Conservation (phyloP, 92 coral and sea anemone species). For the Parazoanthus darwini region DNA sequence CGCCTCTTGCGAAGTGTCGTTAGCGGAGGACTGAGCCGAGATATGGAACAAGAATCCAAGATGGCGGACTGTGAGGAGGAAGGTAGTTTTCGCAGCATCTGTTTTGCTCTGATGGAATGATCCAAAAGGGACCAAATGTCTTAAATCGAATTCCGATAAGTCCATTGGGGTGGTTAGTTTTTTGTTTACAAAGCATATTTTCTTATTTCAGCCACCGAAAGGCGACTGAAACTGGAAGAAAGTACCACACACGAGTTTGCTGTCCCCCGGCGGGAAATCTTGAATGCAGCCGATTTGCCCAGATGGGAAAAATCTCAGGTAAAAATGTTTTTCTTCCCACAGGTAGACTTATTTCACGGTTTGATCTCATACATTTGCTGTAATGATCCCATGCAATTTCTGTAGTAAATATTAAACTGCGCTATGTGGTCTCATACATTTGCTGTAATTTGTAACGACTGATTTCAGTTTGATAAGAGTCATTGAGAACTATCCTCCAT, state of each 20-base stretch:
- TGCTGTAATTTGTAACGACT: too few relatives aligned
- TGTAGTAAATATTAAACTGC: too few relatives aligned
- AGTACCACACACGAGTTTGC: conserved; percentile 55
- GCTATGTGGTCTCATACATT: too few relatives aligned
- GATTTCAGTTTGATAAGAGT: too few relatives aligned
- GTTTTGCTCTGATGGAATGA: not conserved
- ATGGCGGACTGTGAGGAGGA: conserved; percentile 55
- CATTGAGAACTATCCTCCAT: too few relatives aligned
- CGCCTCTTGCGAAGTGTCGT: not conserved
- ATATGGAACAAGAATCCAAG: conserved; percentile 17
- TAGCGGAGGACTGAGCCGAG: not conserved
- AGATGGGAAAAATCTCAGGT: conserved; percentile 91
- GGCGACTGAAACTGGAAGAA: conserved; percentile 17
- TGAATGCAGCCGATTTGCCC: conserved; percentile 55
- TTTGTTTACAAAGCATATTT: not conserved
- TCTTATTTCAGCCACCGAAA: conserved; percentile 10
- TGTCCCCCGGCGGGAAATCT: conserved; percentile 72
- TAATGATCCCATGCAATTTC: too few relatives aligned
- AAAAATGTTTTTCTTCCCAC: not conserved
- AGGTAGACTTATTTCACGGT: too few relatives aligned
- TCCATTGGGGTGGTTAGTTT: not conserved
- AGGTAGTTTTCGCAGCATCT: not conserved
- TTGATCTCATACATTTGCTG: too few relatives aligned
- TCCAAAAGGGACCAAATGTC: not conserved
- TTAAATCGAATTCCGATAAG: not conserved